Percentiles rank a stretch among this genome's conserved stretches.
Conservation (phyloP, 2,113 vertebrate genomes). For the Petrocephalus zakoni region DNA sequence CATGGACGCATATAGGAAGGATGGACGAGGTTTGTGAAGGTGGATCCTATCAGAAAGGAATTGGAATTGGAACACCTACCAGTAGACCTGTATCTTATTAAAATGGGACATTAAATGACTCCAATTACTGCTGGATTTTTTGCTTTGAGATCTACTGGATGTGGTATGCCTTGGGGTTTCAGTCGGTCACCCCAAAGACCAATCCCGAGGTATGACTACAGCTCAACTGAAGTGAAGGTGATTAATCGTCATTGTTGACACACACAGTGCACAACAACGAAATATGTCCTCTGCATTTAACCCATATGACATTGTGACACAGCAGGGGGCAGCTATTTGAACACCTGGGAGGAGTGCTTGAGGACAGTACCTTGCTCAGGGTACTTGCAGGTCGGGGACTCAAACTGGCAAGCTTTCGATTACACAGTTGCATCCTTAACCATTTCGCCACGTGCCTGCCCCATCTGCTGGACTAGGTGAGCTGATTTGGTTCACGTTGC, state of each 20-base stretch:
- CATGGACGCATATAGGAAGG: not conserved
- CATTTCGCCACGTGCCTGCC: too few species aligned
- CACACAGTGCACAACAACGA: too few species aligned
- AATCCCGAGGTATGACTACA: not conserved
- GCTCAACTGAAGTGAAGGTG: not conserved
- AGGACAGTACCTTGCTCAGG: too few species aligned
- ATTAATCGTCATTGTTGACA: too few species aligned
- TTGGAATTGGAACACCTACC: not conserved
- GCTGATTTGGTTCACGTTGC: not conserved
- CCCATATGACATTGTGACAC: too few species aligned
- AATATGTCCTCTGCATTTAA: too few species aligned
- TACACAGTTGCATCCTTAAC: too few species aligned
- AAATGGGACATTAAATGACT: not conserved
- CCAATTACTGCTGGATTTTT: not conserved
- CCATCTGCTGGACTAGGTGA: too few species aligned
- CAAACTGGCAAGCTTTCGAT: too few species aligned
- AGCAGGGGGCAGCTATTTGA: too few species aligned
- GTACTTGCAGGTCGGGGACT: too few species aligned
- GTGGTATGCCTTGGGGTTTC: not conserved
- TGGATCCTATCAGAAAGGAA: not conserved
- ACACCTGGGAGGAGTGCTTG: too few species aligned
- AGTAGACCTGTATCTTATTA: not conserved
- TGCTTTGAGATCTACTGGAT: not conserved
- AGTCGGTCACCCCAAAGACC: not conserved
- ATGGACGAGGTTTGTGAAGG: not conserved